Evolutionary conservation across 2,113 vertebrate genomes (phyloP).

Genomic region (Conger conger): DNA sequence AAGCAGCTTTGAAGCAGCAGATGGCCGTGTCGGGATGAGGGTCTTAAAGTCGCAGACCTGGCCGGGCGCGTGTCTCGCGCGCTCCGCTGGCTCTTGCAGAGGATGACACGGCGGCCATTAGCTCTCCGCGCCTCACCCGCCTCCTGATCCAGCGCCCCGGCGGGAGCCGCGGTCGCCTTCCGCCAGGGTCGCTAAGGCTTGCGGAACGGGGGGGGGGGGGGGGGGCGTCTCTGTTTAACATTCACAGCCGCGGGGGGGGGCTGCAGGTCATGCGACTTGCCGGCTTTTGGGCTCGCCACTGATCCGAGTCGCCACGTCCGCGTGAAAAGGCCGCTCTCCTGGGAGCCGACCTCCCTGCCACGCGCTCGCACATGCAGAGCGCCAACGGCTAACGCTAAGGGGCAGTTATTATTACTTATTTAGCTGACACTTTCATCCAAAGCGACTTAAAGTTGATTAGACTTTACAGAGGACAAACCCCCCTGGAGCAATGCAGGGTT

Average conservation of each 20-base stretch:
- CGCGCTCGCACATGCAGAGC: not conserved
- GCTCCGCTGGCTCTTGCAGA: too few species aligned
- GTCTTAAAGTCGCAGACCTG: not conserved
- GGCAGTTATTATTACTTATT: too few species aligned
- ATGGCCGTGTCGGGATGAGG: not conserved
- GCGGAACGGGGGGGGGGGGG: too few species aligned
- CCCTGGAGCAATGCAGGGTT: too few species aligned
- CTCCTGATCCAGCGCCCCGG: not conserved
- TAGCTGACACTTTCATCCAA: too few species aligned
- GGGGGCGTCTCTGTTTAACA: not conserved
- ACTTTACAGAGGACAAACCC: too few species aligned
- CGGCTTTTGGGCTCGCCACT: not conserved
- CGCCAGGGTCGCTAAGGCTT: too few species aligned
- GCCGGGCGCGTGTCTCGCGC: not conserved
- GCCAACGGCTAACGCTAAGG: not conserved
- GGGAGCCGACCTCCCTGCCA: not conserved
- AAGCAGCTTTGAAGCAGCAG: slow-evolving; percentile 6
- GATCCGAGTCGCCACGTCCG: too few species aligned
- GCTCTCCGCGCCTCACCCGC: too few species aligned
- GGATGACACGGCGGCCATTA: too few species aligned
- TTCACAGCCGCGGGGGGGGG: not conserved
- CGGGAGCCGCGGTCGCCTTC: too few species aligned
- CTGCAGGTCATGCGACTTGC: not conserved
- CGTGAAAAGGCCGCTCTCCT: not conserved
- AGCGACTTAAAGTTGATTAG: too few species aligned